Evolutionary conservation across 35 echinoderm and acorn worm species (phyloP).

Genomic region (Ptychodera flava): DNA sequence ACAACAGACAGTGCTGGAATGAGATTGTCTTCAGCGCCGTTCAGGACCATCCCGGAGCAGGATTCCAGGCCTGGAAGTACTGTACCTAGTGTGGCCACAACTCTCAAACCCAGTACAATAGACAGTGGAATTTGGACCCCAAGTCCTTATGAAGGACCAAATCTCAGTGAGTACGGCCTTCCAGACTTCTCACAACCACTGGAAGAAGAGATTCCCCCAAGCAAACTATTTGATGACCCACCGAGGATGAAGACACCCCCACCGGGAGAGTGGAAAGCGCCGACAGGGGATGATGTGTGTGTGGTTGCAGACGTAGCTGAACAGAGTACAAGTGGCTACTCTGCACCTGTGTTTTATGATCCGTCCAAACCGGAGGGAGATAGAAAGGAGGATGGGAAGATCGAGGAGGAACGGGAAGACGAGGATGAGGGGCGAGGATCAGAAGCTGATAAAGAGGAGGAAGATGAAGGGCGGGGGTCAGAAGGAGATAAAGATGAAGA

Average conservation of each 20-base stretch:
- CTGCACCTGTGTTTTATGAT: constrained; percentile 13
- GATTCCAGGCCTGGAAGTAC: constrained; percentile 43
- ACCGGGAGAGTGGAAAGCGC: constrained; percentile 56
- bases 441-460: constrained; percentile 1
- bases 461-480: neutral
- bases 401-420: constrained; percentile 14
- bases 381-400: constrained; percentile 3
- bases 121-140: constrained; percentile 75
- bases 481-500: neutral
- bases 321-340: constrained; percentile 1
- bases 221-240: constrained; percentile 66
- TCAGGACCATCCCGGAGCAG: constrained; percentile 12
- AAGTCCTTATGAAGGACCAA: constrained; percentile 8
- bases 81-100: constrained; percentile 31
- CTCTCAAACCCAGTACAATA: constrained; percentile 9
- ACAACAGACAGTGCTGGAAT: constrained; percentile 31
- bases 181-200: constrained; percentile 10
- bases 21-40: constrained; percentile 17
- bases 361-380: constrained; percentile 17
- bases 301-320: constrained; percentile 50
- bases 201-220: constrained; percentile 55
- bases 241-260: constrained; percentile 30
- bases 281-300: constrained; percentile 76
- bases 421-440: constrained; percentile 5
- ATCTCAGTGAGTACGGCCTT: neutral